Base-by-base conservation (phyloP, 2,888 invertebrate species). In the Phytoseiulus persimilis region DNA sequence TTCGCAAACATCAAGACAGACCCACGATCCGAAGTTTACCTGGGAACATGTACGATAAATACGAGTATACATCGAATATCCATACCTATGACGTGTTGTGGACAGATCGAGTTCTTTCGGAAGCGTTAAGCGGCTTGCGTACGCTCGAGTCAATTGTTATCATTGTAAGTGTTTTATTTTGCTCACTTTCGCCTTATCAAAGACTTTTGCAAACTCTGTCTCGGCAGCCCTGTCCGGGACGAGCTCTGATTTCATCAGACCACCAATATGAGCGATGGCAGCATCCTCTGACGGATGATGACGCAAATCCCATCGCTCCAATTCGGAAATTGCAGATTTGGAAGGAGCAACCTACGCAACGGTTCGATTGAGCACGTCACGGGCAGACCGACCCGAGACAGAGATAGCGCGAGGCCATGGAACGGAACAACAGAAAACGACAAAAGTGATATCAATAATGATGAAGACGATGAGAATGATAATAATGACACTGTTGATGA, bases 381-480 rank as follows among this genome's bases (percentile, higher is more conserved):
- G 11, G 23, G 5, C 23, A 28, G 28, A 23, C 23, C 65, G 28
- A 65, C 9, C 65, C 18, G 65, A 28, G 65, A 28, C 65, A 65
- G 65, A 65, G 65, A 28, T 65, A 65, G 23, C 65, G 65, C 28
- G 65, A 65, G 28, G 65, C 65, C 65, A 65, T 65, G 65, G 65
- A n/a, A 87, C 32, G 32, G 87, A 32, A 87, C 87, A 87, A 39
- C 32, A 45, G 33, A 87, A 32, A n/a, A 87, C 87, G 32, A 39
- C 87, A 32, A 39, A 87, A n/a, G 45, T 31, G 33, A 87, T 45
- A 33, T 39, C 32, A 45, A 87, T 87, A 33, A 87, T 87, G 33
- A 87, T 87, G 31, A 87, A 0, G 33, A 87, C 45, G 45, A 87
- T 6, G 31, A 87, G 32, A 31, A 87, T 32, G 32, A n/a, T 33